These are phyloP conservation scores for Sepioteuthis lessoniana DNA, from an alignment of 2,888 invertebrate genomes.

Conservation along the genomic window DNA sequence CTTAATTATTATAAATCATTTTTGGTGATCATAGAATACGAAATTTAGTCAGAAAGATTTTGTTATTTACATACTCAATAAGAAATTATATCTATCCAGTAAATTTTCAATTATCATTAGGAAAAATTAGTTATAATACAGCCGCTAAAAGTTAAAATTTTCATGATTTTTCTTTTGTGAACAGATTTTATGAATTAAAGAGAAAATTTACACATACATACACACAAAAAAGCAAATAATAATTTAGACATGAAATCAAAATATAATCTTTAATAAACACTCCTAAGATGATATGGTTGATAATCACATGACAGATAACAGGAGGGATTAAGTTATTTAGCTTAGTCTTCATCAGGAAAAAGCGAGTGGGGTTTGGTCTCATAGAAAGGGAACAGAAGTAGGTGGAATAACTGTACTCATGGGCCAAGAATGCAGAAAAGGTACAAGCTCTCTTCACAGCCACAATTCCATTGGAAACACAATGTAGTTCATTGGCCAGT, in stretches of 20 bases:
- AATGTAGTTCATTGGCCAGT: background rate
- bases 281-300: background rate
- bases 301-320: background rate
- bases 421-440: background rate
- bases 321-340: background rate
- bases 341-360: background rate
- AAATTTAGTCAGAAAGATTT: no score
- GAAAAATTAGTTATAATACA: no score
- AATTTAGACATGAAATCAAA: background rate
- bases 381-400: background rate
- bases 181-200: background rate
- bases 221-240: background rate
- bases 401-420: background rate
- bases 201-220: background rate
- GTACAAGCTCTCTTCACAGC: background rate
- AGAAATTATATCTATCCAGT: no score
- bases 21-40: no score
- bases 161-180: no score
- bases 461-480: conserved; percentile 25
- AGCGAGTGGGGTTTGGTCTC: background rate
- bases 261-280: background rate
- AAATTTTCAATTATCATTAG: no score
- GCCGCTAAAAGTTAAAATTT: no score
- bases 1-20: no score
- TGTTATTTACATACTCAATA: no score